Evolutionary conservation across 1,140 invertebrate species (phyloP).

Genomic region (Zophobas morio): DNA sequence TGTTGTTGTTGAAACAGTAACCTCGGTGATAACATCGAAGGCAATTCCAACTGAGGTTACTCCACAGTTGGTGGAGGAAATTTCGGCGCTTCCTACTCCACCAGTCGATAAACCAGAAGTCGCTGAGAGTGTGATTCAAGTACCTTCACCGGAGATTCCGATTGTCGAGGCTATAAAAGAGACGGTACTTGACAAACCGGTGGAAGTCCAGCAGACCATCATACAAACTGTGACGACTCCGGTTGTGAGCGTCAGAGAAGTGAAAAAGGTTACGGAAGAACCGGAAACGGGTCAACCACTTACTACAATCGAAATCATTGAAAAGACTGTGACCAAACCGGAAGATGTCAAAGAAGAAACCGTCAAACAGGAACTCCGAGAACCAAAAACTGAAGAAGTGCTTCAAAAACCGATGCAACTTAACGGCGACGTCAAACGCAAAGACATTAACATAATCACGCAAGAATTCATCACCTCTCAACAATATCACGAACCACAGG

Average conservation of each 20-base stretch:
- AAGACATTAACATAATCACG: conserved; percentile 13
- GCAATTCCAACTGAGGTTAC: background rate
- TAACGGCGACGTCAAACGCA: conserved; percentile 34
- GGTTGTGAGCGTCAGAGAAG: conserved; percentile 15
- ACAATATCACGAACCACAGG: conserved; percentile 41
- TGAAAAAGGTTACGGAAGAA: conserved; percentile 35
- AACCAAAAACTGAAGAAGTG: background rate
- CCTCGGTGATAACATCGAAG: background rate
- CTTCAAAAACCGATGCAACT: background rate
- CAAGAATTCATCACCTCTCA: conserved; percentile 53
- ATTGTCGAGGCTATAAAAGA: conserved; percentile 8
- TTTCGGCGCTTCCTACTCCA: background rate
- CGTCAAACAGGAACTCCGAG: conserved; percentile 42
- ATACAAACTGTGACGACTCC: background rate
- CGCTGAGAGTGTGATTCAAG: background rate
- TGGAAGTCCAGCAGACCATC: conserved; percentile 4
- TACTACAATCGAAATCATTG: conserved; percentile 46
- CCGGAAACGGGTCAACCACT: conserved; percentile 30
- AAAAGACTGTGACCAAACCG: conserved; percentile 39
- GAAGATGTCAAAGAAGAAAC: conserved; percentile 16
- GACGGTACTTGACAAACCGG: background rate
- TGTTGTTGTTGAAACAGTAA: conserved; percentile 29
- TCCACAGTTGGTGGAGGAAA: background rate
- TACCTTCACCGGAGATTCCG: background rate
- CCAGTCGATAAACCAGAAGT: background rate